These are phyloP conservation scores for Vulpes ferrilata DNA, from an alignment of 2,113 vertebrate species.

Conservation along the genomic window DNA sequence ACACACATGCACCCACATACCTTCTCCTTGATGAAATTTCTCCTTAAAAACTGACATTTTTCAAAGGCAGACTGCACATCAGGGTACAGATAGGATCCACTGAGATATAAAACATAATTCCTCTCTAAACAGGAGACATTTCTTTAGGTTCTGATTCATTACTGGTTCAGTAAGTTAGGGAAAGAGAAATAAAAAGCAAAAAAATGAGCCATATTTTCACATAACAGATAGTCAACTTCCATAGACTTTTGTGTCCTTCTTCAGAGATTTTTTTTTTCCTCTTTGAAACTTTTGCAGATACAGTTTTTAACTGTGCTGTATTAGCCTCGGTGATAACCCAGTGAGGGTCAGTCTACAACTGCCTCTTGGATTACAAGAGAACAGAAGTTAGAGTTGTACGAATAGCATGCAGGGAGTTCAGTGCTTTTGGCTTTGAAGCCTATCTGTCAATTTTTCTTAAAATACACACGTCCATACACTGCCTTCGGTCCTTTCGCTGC, in stretches of 20 bases:
- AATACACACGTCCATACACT: conserved; percentile 69
- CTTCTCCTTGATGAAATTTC: not conserved
- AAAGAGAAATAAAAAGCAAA: conserved; percentile 79
- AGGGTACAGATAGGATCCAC: conserved; percentile 60
- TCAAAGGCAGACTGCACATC: conserved; percentile 51
- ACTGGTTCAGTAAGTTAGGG: conserved; percentile 72
- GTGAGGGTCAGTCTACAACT: conserved; percentile 80
- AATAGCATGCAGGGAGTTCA: conserved; percentile 70
- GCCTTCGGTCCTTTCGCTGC: conserved; percentile 69
- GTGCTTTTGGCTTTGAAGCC: conserved; percentile 86
- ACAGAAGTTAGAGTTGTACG: conserved; percentile 81
- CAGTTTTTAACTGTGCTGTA: conserved; percentile 81
- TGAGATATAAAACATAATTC: conserved; percentile 67
- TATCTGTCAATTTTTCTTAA: conserved; percentile 87
- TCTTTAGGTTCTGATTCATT: conserved; percentile 82
- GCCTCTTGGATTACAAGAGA: conserved; percentile 85
- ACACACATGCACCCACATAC: not conserved
- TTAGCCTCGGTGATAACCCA: conserved; percentile 78
- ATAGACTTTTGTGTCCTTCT: conserved; percentile 79
- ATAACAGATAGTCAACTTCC: conserved; percentile 76
- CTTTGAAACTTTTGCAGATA: conserved; percentile 82
- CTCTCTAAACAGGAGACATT: conserved; percentile 75
- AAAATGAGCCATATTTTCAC: conserved; percentile 80
- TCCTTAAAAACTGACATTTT: conserved; percentile 43
- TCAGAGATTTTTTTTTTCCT: conserved; percentile 59